These are phyloP conservation scores for Nothobranchius kuhntae DNA, from an alignment of 2,113 vertebrate species.

Conservation along the genomic window DNA sequence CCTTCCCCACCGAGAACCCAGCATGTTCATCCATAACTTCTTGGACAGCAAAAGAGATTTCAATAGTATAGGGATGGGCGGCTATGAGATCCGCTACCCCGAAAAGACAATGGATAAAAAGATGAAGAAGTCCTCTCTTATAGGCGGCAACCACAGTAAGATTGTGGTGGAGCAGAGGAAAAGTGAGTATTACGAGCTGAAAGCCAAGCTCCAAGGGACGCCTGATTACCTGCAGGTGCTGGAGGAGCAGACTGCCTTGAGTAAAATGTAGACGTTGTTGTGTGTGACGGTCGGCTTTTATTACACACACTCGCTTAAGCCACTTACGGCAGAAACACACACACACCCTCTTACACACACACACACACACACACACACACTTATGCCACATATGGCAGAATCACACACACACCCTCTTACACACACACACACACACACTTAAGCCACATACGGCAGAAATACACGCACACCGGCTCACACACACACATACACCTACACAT, in stretches of 20 bases:
- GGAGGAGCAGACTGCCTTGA: conserved; percentile 96
- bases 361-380: conserved; percentile 6
- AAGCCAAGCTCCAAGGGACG: conserved; percentile 96
- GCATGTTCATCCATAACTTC: conserved; percentile 96
- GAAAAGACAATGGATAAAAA: conserved; percentile 98
- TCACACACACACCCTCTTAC: too few relatives aligned
- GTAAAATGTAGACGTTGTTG: conserved; percentile 69
- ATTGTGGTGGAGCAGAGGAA: conserved; percentile 98
- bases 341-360: conserved; percentile 18
- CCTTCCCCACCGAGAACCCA: conserved; percentile 92
- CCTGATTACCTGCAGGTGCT: conserved; percentile 99
- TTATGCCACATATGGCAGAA: too few relatives aligned
- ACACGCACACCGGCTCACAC: conserved; percentile 26
- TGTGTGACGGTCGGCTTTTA: conserved; percentile 61
- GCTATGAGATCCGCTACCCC: conserved; percentile 96
- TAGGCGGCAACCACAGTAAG: conserved; percentile 98
- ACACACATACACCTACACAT: too few relatives aligned
- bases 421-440: conserved; percentile 22
- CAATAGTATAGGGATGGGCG: conserved; percentile 97
- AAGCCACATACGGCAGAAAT: conserved; percentile 44
- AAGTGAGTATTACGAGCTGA: conserved; percentile 98
- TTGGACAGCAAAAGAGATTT: conserved; percentile 95
- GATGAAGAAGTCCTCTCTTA: conserved; percentile 94
- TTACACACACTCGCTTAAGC: conserved; percentile 7
- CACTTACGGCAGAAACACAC: too few relatives aligned